Evolutionary conservation across 2,797 vertebrate genomes (phyloP).

Genomic region (Periophthalmus magnuspinnatus): DNA sequence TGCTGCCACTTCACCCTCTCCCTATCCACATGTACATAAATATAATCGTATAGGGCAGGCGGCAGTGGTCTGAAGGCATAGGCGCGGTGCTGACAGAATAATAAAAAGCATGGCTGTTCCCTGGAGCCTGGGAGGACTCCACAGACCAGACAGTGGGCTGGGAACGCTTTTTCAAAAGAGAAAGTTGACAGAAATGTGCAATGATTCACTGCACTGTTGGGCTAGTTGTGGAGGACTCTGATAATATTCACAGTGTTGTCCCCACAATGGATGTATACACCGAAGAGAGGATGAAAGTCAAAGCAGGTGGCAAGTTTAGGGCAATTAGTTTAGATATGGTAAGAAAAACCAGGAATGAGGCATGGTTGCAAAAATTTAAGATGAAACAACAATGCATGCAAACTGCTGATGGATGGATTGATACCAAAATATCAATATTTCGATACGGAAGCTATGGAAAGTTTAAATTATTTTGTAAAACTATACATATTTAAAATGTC

Average conservation of each 20-base stretch:
- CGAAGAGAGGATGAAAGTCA: constrained; percentile 18
- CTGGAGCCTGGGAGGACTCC: constrained; percentile 55
- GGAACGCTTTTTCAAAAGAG: constrained; percentile 40
- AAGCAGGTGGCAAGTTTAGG: not conserved
- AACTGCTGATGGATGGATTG: no score
- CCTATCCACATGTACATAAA: constrained; percentile 39
- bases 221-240: constrained; percentile 41
- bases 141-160: constrained; percentile 50
- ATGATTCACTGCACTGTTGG: constrained; percentile 55
- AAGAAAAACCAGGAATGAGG: no score
- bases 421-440: no score
- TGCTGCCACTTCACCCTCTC: constrained; percentile 41
- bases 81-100: constrained; percentile 57
- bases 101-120: constrained; percentile 61
- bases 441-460: no score
- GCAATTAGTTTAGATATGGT: not conserved
- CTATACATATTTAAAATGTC: no score
- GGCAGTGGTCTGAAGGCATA: constrained; percentile 51
- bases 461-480: no score
- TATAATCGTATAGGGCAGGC: constrained; percentile 49
- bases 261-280: constrained; percentile 25
- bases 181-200: constrained; percentile 50
- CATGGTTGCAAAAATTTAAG: no score
- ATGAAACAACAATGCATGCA: no score
- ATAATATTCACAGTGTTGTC: constrained; percentile 41